Evolutionary conservation across 2,797 vertebrate genomes (phyloP).

Genomic region (Danio albolineatus): DNA sequence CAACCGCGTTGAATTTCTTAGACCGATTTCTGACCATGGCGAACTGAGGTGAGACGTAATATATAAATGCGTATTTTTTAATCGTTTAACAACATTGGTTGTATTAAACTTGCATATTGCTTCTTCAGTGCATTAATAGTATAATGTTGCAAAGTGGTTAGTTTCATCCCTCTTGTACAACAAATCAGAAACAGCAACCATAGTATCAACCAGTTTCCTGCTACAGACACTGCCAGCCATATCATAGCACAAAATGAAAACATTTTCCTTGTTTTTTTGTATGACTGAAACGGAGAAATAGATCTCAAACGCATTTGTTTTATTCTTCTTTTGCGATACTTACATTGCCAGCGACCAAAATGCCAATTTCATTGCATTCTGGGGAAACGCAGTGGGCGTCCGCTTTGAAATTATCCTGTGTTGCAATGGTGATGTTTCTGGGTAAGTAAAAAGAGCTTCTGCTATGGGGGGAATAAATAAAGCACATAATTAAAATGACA

Average conservation of each 20-base stretch:
- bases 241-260: constrained; percentile 59
- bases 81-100: too few species aligned
- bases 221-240: constrained; percentile 65
- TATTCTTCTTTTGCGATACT: background rate
- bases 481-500: background rate
- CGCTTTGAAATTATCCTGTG: constrained; percentile 51
- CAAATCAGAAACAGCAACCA: constrained; percentile 50
- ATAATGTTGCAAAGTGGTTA: background rate
- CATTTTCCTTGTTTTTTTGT: constrained; percentile 44
- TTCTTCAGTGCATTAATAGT: background rate
- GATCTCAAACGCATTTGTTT: background rate
- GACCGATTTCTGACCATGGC: background rate
- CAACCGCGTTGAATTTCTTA: constrained; percentile 39
- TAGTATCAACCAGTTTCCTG: constrained; percentile 59
- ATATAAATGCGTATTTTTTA: background rate
- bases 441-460: constrained; percentile 60
- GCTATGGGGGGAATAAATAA: background rate
- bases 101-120: background rate
- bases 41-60: background rate
- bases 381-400: constrained; percentile 49
- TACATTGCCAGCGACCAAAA: constrained; percentile 48
- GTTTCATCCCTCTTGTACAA: background rate
- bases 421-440: constrained; percentile 61
- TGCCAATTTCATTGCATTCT: constrained; percentile 50
- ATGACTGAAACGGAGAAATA: constrained; percentile 28